Conservation (phyloP, 2,113 vertebrate genomes). For the Chloroceryle aenea region DNA sequence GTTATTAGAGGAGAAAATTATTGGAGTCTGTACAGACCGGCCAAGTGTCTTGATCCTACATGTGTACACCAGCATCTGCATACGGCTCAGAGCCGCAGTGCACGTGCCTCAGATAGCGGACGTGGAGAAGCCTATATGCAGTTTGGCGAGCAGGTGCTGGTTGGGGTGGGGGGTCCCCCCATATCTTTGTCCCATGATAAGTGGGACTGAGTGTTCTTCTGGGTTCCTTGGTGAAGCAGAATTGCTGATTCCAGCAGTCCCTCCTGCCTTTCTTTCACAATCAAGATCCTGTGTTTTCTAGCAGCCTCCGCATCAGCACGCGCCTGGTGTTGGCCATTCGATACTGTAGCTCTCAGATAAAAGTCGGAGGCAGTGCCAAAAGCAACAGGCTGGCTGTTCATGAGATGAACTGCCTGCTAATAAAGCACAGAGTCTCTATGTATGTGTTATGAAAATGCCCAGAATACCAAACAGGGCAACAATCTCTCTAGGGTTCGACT, state of each 20-base stretch:
- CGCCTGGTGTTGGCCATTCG: background rate
- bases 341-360: background rate
- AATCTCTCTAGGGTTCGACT: background rate
- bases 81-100: rapidly evolving
- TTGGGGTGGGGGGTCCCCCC: rapidly evolving
- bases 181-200: background rate
- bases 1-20: background rate
- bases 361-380: background rate
- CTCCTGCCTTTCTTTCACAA: background rate
- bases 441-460: rapidly evolving
- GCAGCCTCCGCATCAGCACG: background rate
- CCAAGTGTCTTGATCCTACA: background rate
- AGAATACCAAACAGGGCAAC: background rate
- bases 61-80: rapidly evolving
- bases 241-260: background rate
- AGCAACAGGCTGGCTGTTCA: background rate
- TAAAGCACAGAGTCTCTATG: background rate
- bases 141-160: background rate
- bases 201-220: background rate
- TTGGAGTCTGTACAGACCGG: background rate
- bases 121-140: background rate
- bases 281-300: background rate
- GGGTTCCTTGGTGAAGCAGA: background rate
- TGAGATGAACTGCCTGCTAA: background rate
- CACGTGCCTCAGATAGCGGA: rapidly evolving